Evolutionary conservation across 2,797 vertebrate species (phyloP).

Genomic region (Schizothorax lantsangensis): DNA sequence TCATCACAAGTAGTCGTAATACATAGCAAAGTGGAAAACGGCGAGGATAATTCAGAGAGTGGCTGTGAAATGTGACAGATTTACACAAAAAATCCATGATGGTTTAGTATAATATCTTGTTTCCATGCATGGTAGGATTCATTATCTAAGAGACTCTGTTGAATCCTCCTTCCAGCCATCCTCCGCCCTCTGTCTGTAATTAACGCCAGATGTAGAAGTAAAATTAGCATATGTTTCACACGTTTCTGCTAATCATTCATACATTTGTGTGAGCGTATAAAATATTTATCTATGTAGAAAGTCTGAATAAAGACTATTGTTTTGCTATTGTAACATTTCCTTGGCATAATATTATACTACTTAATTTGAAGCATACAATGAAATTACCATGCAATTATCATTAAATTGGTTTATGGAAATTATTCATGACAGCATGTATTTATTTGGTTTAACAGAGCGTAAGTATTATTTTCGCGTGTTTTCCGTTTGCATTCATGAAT

Average conservation of each 20-base stretch:
- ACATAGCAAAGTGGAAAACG: neutral
- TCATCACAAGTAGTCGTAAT: neutral
- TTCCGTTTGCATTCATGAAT: slow-evolving; percentile 7
- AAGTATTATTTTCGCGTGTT: slow-evolving; percentile 39
- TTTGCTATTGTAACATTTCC: slow-evolving; percentile 47
- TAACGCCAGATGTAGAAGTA: slow-evolving; percentile 80
- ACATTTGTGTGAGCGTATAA: slow-evolving; percentile 76
- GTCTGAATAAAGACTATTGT: slow-evolving; percentile 47
- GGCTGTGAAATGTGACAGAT: slow-evolving; percentile 24
- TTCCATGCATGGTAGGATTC: slow-evolving; percentile 68
- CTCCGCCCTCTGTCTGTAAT: slow-evolving; percentile 80
- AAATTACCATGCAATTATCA: slow-evolving; percentile 57
- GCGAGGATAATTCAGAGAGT: slow-evolving; percentile 3
- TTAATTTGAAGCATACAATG: slow-evolving; percentile 26
- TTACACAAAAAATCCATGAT: slow-evolving; percentile 28
- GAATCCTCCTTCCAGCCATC: slow-evolving; percentile 77
- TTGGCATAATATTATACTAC: slow-evolving; percentile 39
- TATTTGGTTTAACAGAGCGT: slow-evolving; percentile 43
- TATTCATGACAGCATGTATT: slow-evolving; percentile 44
- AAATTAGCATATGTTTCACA: slow-evolving; percentile 82
- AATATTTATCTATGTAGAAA: slow-evolving; percentile 69
- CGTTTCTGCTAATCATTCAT: slow-evolving; percentile 77
- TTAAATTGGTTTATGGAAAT: slow-evolving; percentile 48
- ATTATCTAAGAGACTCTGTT: slow-evolving; percentile 62
- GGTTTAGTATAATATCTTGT: slow-evolving; percentile 51